Evolutionary conservation across 2,888 invertebrate genomes (phyloP).

Genomic region (Schizaphis graminum): DNA sequence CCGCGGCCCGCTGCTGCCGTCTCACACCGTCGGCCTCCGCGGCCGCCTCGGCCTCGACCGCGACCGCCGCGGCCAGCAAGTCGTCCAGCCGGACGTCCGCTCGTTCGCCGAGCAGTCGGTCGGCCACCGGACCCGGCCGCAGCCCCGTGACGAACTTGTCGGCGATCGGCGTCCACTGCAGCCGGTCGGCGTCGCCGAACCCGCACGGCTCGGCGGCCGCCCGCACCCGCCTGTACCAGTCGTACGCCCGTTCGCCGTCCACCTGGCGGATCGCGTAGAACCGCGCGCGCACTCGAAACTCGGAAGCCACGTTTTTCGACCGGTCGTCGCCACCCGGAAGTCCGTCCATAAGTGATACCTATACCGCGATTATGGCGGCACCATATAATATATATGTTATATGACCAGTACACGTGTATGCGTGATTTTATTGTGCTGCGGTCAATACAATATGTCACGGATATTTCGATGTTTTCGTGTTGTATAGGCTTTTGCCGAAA

Average conservation of each 20-base stretch:
- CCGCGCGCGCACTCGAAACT: conserved; percentile 23
- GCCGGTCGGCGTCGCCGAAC: background rate
- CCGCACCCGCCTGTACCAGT: conserved; percentile 42
- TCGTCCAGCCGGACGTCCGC: background rate
- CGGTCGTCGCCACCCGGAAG: background rate
- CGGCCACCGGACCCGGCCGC: conserved; percentile 46
- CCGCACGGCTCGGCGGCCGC: conserved; percentile 37
- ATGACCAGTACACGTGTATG: no score
- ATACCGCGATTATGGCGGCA: no score
- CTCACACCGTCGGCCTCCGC: no score
- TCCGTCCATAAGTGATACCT: background rate
- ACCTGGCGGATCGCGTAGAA: conserved; percentile 48
- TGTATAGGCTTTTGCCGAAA: background rate
- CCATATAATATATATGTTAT: no score
- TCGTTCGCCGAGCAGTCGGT: conserved; percentile 33
- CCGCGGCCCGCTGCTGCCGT: background rate
- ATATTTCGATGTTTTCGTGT: background rate
- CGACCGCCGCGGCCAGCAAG: conserved; percentile 2
- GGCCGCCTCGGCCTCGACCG: background rate
- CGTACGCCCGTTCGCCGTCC: conserved; percentile 43
- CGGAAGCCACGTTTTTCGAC: background rate
- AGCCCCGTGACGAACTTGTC: conserved; percentile 57
- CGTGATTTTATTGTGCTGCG: no score
- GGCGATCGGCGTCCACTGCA: background rate
- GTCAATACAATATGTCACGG: background rate